These are phyloP conservation scores for Candoia aspera DNA, from an alignment of 2,113 vertebrate species.

Conservation along the genomic window DNA sequence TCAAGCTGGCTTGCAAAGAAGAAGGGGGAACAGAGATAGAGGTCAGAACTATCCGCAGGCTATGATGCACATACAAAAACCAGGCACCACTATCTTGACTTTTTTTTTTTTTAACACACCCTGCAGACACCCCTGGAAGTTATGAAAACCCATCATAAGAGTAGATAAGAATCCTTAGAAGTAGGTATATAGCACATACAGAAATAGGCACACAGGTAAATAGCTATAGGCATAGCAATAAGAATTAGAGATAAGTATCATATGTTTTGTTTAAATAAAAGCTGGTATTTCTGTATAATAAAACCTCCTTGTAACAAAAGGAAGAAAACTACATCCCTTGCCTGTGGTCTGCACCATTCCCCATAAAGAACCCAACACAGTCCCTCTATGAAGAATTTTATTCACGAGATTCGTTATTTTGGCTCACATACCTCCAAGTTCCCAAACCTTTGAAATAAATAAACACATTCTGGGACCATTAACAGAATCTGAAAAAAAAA, in stretches of 20 bases:
- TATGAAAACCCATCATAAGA: neutral
- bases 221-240: neutral
- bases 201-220: neutral
- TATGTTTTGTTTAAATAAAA: neutral
- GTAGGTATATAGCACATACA: neutral
- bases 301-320: neutral
- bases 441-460: neutral
- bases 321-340: neutral
- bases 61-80: neutral
- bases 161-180: neutral
- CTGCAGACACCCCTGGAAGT: neutral
- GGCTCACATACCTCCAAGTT: neutral
- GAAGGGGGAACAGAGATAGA: neutral
- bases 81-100: neutral
- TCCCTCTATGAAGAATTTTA: neutral
- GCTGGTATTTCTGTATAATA: neutral
- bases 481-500: neutral
- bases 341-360: neutral
- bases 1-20: neutral
- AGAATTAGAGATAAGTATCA: neutral
- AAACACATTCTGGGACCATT: neutral
- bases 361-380: neutral
- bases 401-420: neutral
- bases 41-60: neutral
- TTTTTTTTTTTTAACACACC: neutral